Evolutionary conservation across 2,113 vertebrate genomes (phyloP).

Genomic region (Psammodynastes pulverulentus): DNA sequence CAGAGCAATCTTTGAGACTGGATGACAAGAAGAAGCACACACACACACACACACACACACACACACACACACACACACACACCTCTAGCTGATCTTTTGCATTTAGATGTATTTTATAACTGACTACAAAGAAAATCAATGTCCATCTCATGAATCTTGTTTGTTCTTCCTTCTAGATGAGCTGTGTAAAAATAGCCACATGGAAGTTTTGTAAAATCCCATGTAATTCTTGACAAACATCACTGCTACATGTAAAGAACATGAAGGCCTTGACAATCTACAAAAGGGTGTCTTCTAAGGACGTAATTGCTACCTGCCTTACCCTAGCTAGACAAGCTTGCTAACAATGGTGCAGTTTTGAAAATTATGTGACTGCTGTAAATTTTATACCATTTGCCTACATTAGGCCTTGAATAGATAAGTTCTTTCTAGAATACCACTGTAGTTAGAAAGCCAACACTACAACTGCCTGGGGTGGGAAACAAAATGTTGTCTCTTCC

Average conservation of each 20-base stretch:
- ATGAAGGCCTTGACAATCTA: not conserved
- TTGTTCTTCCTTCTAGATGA: slow-evolving; percentile 50
- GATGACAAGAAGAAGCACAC: slow-evolving; percentile 30
- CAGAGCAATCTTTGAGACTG: slow-evolving; percentile 52
- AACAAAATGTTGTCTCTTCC: not conserved
- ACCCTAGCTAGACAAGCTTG: not conserved
- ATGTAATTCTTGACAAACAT: slow-evolving; percentile 50
- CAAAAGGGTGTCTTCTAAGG: slow-evolving; percentile 9
- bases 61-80: too few species aligned
- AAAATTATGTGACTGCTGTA: not conserved
- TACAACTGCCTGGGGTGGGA: not conserved
- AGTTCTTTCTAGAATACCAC: not conserved
- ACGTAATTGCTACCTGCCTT: not conserved
- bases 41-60: not conserved
- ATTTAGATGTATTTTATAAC: slow-evolving; percentile 59
- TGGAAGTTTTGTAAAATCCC: slow-evolving; percentile 58
- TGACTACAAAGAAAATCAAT: slow-evolving; percentile 66
- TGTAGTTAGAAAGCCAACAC: not conserved
- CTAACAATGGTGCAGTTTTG: slow-evolving; percentile 17
- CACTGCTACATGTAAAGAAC: slow-evolving; percentile 55
- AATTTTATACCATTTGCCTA: not conserved
- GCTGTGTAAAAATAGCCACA: slow-evolving; percentile 59
- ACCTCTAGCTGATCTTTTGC: slow-evolving; percentile 50
- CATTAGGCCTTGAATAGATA: not conserved
- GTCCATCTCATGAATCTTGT: slow-evolving; percentile 62